phyloP scores from a whole-genome alignment of 64 coral and sea anemone genomes.

The Dendrophyllia cribrosa region DNA sequence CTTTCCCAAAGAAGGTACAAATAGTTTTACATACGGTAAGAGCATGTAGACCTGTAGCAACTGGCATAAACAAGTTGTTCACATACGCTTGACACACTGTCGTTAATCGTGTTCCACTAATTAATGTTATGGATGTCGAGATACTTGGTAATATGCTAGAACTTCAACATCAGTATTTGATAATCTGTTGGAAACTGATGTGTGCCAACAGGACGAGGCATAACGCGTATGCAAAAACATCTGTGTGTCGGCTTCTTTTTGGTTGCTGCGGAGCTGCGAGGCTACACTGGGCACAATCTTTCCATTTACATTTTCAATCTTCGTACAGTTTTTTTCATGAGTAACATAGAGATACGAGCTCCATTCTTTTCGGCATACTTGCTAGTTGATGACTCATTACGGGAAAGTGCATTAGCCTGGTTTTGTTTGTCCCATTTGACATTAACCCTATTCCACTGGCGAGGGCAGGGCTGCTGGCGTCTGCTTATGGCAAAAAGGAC shows the following conservation, averaged over 20 bases:
- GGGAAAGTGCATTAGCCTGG: slow-evolving; percentile 31
- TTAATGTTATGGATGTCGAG: no score
- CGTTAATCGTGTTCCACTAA: no score
- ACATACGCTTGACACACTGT: no score
- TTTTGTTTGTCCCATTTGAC: no score
- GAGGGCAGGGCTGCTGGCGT: slow-evolving; percentile 52
- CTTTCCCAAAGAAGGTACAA: slow-evolving; percentile 49
- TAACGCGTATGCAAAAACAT: slow-evolving; percentile 52
- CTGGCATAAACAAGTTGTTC: slow-evolving; percentile 43
- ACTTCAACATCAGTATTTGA: slow-evolving; percentile 71
- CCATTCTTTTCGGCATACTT: not conserved
- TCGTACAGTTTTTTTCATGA: slow-evolving; percentile 48
- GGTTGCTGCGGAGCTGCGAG: not conserved
- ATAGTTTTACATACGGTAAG: slow-evolving; percentile 25
- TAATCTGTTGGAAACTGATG: slow-evolving; percentile 14
- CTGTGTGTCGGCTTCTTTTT: slow-evolving; percentile 39
- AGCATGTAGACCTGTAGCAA: no score
- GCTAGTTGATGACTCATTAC: slow-evolving; percentile 30
- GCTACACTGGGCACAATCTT: not conserved
- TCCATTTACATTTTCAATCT: not conserved
- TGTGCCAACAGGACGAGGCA: slow-evolving; percentile 3
- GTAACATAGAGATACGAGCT: slow-evolving; percentile 13
- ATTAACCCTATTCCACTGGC: slow-evolving; percentile 68
- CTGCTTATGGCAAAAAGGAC: slow-evolving; percentile 58
- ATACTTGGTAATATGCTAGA: slow-evolving; percentile 15